A percentile compares a stretch with the other conserved stretches of the same genome.
Evolutionary conservation across 2,888 invertebrate species (phyloP).

Genomic region (Microctonus aethiopoides): DNA sequence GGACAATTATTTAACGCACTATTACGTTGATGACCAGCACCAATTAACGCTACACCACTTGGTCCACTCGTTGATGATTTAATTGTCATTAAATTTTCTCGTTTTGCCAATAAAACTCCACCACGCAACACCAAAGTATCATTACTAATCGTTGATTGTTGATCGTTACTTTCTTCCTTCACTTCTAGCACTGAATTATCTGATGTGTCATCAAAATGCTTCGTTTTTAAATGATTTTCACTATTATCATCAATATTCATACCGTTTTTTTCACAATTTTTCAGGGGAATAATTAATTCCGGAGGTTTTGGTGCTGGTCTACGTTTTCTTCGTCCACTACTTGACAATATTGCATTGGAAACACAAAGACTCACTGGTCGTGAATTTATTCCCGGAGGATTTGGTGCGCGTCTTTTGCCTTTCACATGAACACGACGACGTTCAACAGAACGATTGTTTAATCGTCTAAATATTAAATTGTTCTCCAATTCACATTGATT

Average conservation of each 20-base stretch:
- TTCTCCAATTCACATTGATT: slow-evolving; percentile 41
- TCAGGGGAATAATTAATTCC: slow-evolving; percentile 33
- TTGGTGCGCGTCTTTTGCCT: slow-evolving; percentile 80
- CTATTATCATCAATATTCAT: background rate
- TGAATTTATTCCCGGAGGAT: slow-evolving; percentile 70
- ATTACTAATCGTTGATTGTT: slow-evolving; percentile 56
- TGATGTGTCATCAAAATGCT: background rate
- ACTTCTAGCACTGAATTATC: too few relatives aligned
- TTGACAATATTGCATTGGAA: slow-evolving; percentile 50
- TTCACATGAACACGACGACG: slow-evolving; percentile 78
- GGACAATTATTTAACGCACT: slow-evolving; percentile 42
- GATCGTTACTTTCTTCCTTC: slow-evolving; percentile 21
- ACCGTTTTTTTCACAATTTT: slow-evolving; percentile 3
- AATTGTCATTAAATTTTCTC: slow-evolving; percentile 34
- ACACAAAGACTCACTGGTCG: slow-evolving; percentile 42
- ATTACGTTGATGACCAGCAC: slow-evolving; percentile 26
- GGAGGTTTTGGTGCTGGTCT: slow-evolving; percentile 73
- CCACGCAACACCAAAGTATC: slow-evolving; percentile 61
- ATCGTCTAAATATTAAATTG: slow-evolving; percentile 50
- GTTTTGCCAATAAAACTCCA: slow-evolving; percentile 57
- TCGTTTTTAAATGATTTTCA: background rate
- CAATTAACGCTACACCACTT: slow-evolving; percentile 13
- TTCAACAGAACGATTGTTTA: slow-evolving; percentile 68
- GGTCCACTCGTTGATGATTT: background rate
- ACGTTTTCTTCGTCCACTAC: slow-evolving; percentile 63